Base-by-base conservation (phyloP, 2,888 invertebrate species). In the Neoscelio sp. region DNA sequence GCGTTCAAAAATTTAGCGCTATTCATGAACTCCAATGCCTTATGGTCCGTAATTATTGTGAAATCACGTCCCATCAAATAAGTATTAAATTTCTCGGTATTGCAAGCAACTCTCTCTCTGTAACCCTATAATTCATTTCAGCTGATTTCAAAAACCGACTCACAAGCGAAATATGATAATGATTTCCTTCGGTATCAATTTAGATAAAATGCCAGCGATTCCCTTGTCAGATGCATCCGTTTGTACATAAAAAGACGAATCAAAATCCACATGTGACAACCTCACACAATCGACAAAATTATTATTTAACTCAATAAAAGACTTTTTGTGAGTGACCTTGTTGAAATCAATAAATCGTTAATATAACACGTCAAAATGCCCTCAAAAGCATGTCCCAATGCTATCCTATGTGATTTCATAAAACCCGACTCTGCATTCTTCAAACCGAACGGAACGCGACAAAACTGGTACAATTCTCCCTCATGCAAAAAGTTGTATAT, bases 71-170 rank as follows among this genome's bases (percentile, higher is more conserved):
- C 83, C 4, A 82, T 42, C 0, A 86, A 56, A 65, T 86, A 85
- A 3, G 80, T 78, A n/a, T 84, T 82, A 76, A 84, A 86, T 60
- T 85, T 85, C 8, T 42, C 64, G 0, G 86, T 2, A 86, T 74
- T 0, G 85, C 85, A 5, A 81, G 76, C 4, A 84, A 70, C 23
- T 87, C 85, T 30, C 84, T 84, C 70, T 86, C 86, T 0, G 84
- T 78, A 0, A 80, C 82, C 0, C 81, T 83, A 70, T 84, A 86
- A 4, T 62, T 79, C 0, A 48, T 7, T 68, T 86, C 83, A 0
- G 82, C 65, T 1, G 54, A 75, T 0, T 26, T 58, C 0, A 84
- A 74, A 8, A 76, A 76, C 13, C 83, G 70, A 70, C 85, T 85
- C 7, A 67, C 81, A 28, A 85, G 76, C 0, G 82, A 79, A 13